Percentiles rank a stretch among this genome's conserved stretches.
phyloP scores from a whole-genome alignment of 2,797 vertebrate genomes.

The Microctenopoma lineatum region DNA sequence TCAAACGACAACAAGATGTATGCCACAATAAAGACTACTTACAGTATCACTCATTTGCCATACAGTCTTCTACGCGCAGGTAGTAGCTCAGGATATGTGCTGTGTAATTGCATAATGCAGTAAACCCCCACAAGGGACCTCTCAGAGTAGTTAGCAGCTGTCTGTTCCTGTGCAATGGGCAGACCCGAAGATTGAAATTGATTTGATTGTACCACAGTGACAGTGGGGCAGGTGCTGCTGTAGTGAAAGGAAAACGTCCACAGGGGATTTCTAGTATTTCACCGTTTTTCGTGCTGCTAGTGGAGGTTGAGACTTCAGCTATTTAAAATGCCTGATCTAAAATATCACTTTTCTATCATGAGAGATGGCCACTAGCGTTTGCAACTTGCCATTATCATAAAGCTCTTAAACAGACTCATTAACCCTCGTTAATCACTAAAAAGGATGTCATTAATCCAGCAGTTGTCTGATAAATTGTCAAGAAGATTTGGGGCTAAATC shows the following conservation, averaged over 20 bases:
- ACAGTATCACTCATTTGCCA: constrained; percentile 12
- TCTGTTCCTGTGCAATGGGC: constrained; percentile 49
- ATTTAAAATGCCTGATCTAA: constrained; percentile 1
- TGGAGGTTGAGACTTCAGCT: constrained; percentile 20
- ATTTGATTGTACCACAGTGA: constrained; percentile 33
- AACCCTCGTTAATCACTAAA: constrained; percentile 49
- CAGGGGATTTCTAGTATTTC: constrained; percentile 30
- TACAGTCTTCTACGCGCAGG: constrained; percentile 5
- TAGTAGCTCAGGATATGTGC: constrained; percentile 22
- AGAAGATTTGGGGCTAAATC: constrained; percentile 2
- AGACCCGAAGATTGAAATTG: constrained; percentile 33
- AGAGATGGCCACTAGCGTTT: constrained; percentile 31
- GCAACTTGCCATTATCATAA: constrained; percentile 36
- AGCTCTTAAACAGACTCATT: constrained; percentile 41
- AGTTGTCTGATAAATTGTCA: constrained; percentile 11
- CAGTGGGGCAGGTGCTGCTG: constrained; percentile 51
- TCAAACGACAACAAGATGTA: neutral
- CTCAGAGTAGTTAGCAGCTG: constrained; percentile 38
- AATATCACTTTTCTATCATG: constrained; percentile 23
- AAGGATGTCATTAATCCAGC: constrained; percentile 44
- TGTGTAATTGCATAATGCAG: constrained; percentile 37
- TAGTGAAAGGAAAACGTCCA: constrained; percentile 36
- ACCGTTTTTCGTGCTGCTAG: constrained; percentile 7
- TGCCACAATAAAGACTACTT: constrained; percentile 12
- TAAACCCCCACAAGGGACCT: constrained; percentile 25